Conservation (phyloP, 2,797 vertebrate species). For the Nyctalus aviator region DNA sequence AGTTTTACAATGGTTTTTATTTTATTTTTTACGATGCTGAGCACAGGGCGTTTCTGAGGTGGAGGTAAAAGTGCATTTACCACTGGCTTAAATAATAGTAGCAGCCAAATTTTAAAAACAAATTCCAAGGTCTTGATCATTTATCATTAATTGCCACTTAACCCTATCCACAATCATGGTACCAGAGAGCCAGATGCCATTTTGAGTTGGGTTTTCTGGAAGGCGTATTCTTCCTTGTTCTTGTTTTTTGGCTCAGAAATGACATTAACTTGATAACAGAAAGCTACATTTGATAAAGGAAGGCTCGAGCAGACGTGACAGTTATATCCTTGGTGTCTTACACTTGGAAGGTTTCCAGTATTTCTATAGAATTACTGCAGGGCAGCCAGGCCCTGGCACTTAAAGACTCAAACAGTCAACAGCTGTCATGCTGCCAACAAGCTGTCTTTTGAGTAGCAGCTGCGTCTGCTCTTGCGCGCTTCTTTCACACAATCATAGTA, state of each 20-base stretch:
- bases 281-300: slow-evolving; percentile 55
- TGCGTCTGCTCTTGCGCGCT: slow-evolving; percentile 67
- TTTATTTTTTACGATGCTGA: neutral
- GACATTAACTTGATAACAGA: slow-evolving; percentile 61
- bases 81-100: neutral
- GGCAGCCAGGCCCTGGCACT: slow-evolving; percentile 56
- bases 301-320: slow-evolving; percentile 49
- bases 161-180: neutral
- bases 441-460: slow-evolving; percentile 72
- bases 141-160: slow-evolving; percentile 4
- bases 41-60: neutral
- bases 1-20: neutral
- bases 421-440: slow-evolving; percentile 76
- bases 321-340: slow-evolving; percentile 58
- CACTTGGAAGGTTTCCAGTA: slow-evolving; percentile 57
- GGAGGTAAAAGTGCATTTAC: slow-evolving; percentile 16
- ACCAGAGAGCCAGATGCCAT: neutral
- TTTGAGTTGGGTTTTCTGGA: slow-evolving; percentile 60
- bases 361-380: slow-evolving; percentile 69
- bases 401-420: slow-evolving; percentile 77
- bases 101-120: neutral
- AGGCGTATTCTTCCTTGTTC: slow-evolving; percentile 19
- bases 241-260: slow-evolving; percentile 67
- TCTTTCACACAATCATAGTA: slow-evolving; percentile 68
- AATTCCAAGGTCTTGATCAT: neutral